These are phyloP conservation scores for Micrasema minimum DNA, from an alignment of 1,140 invertebrate genomes.

Conservation along the genomic window DNA sequence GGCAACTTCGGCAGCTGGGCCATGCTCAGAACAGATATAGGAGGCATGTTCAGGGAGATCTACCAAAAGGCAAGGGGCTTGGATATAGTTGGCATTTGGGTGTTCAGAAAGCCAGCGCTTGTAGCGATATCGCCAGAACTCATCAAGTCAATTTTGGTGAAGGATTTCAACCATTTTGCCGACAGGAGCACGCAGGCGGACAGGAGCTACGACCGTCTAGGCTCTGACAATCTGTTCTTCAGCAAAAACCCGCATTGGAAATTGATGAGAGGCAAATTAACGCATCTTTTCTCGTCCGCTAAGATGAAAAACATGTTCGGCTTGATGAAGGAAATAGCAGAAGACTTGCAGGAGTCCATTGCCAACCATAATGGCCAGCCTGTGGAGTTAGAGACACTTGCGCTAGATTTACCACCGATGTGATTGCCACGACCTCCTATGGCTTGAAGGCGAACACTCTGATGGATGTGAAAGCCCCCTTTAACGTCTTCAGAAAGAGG, in stretches of 20 bases:
- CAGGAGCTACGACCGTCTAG: constrained; percentile 49
- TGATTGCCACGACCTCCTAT: constrained; percentile 67
- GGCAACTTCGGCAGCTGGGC: constrained; percentile 52
- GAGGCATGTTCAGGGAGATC: constrained; percentile 49
- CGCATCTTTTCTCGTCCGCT: constrained; percentile 66
- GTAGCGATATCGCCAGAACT: constrained; percentile 63
- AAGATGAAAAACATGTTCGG: constrained; percentile 65
- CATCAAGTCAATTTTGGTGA: constrained; percentile 62
- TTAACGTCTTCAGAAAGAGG: constrained; percentile 55
- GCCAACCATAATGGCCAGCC: constrained; percentile 51
- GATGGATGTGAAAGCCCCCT: constrained; percentile 58
- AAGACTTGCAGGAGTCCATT: constrained; percentile 46
- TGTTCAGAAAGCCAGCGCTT: constrained; percentile 63
- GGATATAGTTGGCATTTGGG: constrained; percentile 61
- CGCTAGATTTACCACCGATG: constrained; percentile 65
- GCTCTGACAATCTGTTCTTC: constrained; percentile 55
- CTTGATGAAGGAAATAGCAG: constrained; percentile 53
- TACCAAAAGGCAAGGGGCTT: constrained; percentile 41
- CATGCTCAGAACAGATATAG: constrained; percentile 43
- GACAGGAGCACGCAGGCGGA: constrained; percentile 55
- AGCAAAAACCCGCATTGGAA: constrained; percentile 63
- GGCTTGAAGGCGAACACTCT: constrained; percentile 65
- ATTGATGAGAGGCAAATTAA: constrained; percentile 63
- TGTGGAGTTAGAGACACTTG: constrained; percentile 59
- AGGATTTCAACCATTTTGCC: constrained; percentile 65